Percentiles rank a stretch among this genome's conserved stretches.
phyloP scores from a whole-genome alignment of 2,113 vertebrate genomes.

The Choloepus hoffmanni region DNA sequence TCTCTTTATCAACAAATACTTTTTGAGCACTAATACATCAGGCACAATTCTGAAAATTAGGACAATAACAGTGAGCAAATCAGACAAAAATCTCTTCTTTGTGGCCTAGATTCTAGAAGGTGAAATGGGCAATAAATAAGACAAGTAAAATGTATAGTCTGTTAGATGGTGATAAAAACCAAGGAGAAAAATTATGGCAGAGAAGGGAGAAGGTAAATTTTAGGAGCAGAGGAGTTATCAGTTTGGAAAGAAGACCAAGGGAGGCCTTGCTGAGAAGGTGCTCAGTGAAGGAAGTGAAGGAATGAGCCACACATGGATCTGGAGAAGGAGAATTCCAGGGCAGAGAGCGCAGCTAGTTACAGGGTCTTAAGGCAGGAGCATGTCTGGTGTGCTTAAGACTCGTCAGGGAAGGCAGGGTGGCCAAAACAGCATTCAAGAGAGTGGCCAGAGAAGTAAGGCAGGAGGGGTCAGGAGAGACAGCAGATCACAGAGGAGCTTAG shows the following conservation, averaged over 20 bases:
- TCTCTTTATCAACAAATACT: neutral
- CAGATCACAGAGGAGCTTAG: neutral
- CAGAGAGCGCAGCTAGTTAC: neutral
- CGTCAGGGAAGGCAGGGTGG: neutral
- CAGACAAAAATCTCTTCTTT: neutral
- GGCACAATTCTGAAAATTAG: neutral
- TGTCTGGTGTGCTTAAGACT: neutral
- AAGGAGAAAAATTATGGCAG: neutral
- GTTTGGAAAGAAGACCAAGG: neutral
- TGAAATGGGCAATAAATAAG: neutral
- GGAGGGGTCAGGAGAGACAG: fast-evolving
- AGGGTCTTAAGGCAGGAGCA: neutral
- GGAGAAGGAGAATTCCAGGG: neutral
- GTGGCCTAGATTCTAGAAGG: neutral
- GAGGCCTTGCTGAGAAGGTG: neutral
- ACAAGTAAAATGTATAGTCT: neutral
- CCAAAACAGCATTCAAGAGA: neutral
- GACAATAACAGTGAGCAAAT: neutral
- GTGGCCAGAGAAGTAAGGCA: neutral
- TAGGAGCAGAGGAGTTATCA: neutral
- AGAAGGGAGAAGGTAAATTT: neutral
- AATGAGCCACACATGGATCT: neutral
- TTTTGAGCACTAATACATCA: neutral
- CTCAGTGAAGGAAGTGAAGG: neutral
- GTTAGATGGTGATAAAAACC: neutral